Percentiles rank a stretch among this genome's conserved stretches.
Evolutionary conservation across 2,797 vertebrate genomes (phyloP).

Genomic region (Cryptoblepharus egeriae): DNA sequence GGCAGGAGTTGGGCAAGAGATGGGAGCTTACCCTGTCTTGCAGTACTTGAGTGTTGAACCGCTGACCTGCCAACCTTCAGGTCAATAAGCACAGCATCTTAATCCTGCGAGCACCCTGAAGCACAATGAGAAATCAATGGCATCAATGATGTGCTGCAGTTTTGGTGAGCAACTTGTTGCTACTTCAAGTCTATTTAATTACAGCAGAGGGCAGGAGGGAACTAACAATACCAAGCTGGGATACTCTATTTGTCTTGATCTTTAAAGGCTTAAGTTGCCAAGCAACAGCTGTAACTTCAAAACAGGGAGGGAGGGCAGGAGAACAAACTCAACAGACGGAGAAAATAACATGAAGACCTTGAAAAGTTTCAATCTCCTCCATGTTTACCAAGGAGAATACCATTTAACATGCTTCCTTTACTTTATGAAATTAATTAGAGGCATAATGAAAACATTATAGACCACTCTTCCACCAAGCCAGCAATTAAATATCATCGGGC

Average conservation of each 20-base stretch:
- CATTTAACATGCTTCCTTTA: neutral
- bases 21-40: too few species aligned
- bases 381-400: neutral
- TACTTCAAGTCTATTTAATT: conserved; percentile 65
- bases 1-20: too few species aligned
- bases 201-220: conserved; percentile 50
- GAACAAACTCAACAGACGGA: neutral
- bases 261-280: conserved; percentile 59
- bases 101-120: conserved; percentile 48
- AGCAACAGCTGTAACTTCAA: conserved; percentile 56
- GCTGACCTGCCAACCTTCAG: too few species aligned
- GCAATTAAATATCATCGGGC: neutral
- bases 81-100: conserved; percentile 46
- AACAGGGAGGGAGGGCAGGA: conserved; percentile 38
- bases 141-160: conserved; percentile 57
- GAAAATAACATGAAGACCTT: neutral
- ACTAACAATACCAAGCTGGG: conserved; percentile 51
- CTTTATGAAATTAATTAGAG: neutral
- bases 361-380: neutral
- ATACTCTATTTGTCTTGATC: conserved; percentile 57
- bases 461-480: neutral
- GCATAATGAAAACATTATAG: neutral
- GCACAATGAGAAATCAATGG: conserved; percentile 68
- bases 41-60: too few species aligned
- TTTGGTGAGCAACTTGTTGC: conserved; percentile 59